Evolutionary conservation across 1,140 invertebrate species (phyloP).

Genomic region (Drosophila gunungcola): DNA sequence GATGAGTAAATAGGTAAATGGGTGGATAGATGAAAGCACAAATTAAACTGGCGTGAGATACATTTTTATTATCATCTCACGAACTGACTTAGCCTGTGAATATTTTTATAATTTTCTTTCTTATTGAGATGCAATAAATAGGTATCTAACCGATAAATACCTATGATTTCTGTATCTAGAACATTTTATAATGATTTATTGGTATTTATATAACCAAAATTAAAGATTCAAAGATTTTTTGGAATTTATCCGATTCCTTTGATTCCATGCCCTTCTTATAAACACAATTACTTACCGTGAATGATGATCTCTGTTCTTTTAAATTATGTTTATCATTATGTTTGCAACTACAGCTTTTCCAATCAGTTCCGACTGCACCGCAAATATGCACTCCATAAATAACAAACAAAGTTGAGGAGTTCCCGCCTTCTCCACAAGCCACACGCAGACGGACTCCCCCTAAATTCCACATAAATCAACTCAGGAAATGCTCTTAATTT

Average conservation of each 20-base stretch:
- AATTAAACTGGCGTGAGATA: background rate
- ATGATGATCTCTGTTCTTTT: constrained; percentile 4
- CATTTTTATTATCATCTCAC: too few relatives aligned
- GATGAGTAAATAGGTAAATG: background rate
- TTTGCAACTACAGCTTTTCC: constrained; percentile 6
- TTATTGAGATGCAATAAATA: too few relatives aligned
- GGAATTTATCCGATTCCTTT: background rate
- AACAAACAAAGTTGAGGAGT: constrained; percentile 18
- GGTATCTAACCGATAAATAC: too few relatives aligned
- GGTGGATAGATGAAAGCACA: background rate
- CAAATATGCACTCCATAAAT: constrained; percentile 50
- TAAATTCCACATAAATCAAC: constrained; percentile 68
- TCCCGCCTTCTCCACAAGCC: background rate
- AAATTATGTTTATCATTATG: background rate
- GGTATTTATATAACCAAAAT: too few relatives aligned
- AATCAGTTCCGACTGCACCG: constrained; percentile 30
- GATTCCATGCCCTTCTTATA: background rate
- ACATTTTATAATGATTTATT: too few relatives aligned
- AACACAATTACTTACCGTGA: background rate
- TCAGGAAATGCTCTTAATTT: constrained; percentile 68
- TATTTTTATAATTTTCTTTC: too few relatives aligned
- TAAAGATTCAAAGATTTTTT: too few relatives aligned
- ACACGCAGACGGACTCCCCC: constrained; percentile 4
- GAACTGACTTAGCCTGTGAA: too few relatives aligned
- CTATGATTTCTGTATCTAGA: too few relatives aligned